Evolutionary conservation across 1,140 invertebrate genomes (phyloP), one percentile per base, ranked within the genome.

Genomic region (Zophobas atratus): DNA sequence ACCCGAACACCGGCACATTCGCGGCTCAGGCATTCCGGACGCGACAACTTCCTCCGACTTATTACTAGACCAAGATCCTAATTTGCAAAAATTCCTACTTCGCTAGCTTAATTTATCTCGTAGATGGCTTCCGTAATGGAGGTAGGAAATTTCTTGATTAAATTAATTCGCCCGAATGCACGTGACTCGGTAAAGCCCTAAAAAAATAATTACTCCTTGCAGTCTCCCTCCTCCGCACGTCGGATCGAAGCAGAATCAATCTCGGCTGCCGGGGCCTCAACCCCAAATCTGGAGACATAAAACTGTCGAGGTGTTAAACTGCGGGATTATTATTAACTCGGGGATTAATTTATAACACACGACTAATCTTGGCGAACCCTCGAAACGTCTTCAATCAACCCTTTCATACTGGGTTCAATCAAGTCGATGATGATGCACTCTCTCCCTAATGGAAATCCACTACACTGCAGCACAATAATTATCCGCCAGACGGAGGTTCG

Each of bases 261-360:
- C 20, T 20, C 20, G 43, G 3, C 43, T 46, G 43, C 3, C 43
- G 8, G 43, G 43, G 43, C 3, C 43, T 46, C 43, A 8, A 46
- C 43, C 43, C 43, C 43, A 46, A 46, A 46, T 46, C 43, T 20
- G 20, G 20, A 20, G 20, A 20, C 20, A n/a, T 49, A 49, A 49
- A 49, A 49, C n/a, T 56, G 53, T 35, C 53, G 53, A 56, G 53
- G 53, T 56, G 53, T 56, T 56, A 56, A 56, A 35, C 53, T 3
- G 20, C 53, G 53, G 53, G 53, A 56, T 56, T 56, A 56, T 56
- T 56, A 56, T 20, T 5, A 56, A 56, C 3, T 56, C 34, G 3
- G 3, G 34, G 53, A 56, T 56, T 56, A 56, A 56, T 56, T 56
- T 56, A 56, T 56, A 56, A 35, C 53, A 49, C 20, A n/a, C 34